Evolutionary conservation across 2,113 vertebrate genomes (phyloP), one percentile per base, ranked within the genome.

Genomic region (Microcebus murinus): DNA sequence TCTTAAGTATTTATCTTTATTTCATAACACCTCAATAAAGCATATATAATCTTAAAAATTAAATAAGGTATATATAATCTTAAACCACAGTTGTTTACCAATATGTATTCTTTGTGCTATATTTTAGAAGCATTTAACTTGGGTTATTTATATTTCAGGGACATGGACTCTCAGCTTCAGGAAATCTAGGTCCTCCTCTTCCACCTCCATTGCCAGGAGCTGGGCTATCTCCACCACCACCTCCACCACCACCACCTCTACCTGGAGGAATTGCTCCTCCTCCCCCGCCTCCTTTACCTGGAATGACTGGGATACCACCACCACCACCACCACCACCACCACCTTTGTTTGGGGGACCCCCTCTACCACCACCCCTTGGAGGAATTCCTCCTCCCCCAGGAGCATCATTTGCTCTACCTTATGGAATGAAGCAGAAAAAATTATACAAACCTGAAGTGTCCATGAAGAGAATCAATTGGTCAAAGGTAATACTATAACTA

Each of bases 401-500:
- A 92, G 20, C n/a, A 18, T 67, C 98, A 67, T 61, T 92, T 0
- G 68, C 96, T 52, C 97, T 99, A 95, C 99, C 99, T 71, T 99
- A 99, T 68, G 99, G 99, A 90, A 99, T 99, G 98, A 98, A 99
- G 96, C 98, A 99, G 79, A 99, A 99, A 98, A 99, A 99, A 95
- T 94, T 97, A 45, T 99, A 99, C 94, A 99, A 99, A n/a, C 99
- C 99, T 42, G 99, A 99, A 59, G 98, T 98, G 0, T 81, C 99
- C 7, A 99, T 99, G 99, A 99, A 99, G 98, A 99, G 99, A 97
- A 99, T 99, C 97, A 99, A 99, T 97, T 99, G 99, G 99, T 99
- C 98, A n/a, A 99, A 99, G 99, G 99, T 99, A 99, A 89, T 63
- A 39, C 11, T 77, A 9, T 74, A 61, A 48, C 18, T 84, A 4